These are phyloP conservation scores for Valencia hispanica DNA, from an alignment of 2,797 vertebrate species.

Conservation along the genomic window DNA sequence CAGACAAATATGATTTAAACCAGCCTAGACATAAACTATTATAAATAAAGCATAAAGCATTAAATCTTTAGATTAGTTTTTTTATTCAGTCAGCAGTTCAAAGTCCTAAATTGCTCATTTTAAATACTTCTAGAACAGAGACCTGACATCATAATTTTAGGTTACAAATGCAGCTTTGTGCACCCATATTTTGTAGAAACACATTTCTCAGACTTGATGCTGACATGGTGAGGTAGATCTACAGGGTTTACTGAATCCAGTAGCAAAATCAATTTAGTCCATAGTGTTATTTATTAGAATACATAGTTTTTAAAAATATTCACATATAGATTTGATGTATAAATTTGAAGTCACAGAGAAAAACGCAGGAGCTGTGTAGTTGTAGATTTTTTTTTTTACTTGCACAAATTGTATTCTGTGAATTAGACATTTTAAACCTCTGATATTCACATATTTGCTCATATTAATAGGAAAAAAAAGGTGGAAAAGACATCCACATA, in stretches of 20 bases:
- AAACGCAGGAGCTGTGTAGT: no score
- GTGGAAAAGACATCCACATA: neutral
- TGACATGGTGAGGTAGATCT: neutral
- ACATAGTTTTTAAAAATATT: neutral
- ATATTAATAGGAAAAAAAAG: neutral
- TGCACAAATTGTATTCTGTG: neutral
- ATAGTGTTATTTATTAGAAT: neutral
- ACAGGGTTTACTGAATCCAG: neutral
- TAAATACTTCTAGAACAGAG: no score
- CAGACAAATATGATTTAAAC: no score
- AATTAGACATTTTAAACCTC: neutral
- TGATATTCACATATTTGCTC: neutral
- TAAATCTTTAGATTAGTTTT: no score
- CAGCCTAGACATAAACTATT: no score
- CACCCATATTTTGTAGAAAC: no score
- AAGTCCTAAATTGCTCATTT: no score
- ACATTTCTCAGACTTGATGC: no score
- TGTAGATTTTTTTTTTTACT: neutral
- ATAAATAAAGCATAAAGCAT: no score
- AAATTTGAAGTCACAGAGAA: neutral
- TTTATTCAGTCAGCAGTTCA: no score
- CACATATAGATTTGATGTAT: neutral
- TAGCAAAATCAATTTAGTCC: neutral
- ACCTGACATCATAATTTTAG: no score
- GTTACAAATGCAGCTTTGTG: no score